A percentile compares a stretch with the other conserved stretches of the same genome.
Conservation (phyloP, 1,140 invertebrate species). For the Nasonia longicornis region DNA sequence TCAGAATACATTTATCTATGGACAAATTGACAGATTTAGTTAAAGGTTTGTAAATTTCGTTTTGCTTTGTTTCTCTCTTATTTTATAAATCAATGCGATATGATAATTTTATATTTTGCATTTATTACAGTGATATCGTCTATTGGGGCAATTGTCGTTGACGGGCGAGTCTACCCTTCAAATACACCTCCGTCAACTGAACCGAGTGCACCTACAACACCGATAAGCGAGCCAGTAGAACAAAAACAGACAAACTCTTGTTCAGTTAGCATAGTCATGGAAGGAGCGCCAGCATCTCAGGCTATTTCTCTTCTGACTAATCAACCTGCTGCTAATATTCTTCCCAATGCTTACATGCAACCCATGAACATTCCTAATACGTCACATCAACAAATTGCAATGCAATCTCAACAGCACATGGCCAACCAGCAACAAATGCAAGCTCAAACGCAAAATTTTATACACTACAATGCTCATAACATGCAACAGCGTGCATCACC, state of each 20-base stretch:
- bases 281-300: slow-evolving; percentile 46
- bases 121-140: slow-evolving; percentile 74
- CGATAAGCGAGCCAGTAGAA: slow-evolving; percentile 56
- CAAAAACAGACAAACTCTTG: slow-evolving; percentile 62
- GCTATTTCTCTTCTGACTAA: slow-evolving; percentile 52
- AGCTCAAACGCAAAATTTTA: slow-evolving; percentile 52
- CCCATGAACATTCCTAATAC: slow-evolving; percentile 50
- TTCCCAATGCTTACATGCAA: slow-evolving; percentile 54
- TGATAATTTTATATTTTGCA: slow-evolving; percentile 28
- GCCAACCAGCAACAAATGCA: slow-evolving; percentile 58
- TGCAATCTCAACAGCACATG: slow-evolving; percentile 59
- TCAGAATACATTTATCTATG: slow-evolving; percentile 80
- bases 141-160: slow-evolving; percentile 82
- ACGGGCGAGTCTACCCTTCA: slow-evolving; percentile 77
- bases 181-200: slow-evolving; percentile 61
- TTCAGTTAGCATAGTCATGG: slow-evolving; percentile 50
- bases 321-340: slow-evolving; percentile 52
- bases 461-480: slow-evolving; percentile 60
- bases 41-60: slow-evolving; percentile 71
- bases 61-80: background rate
- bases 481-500: slow-evolving; percentile 61
- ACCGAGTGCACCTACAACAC: slow-evolving; percentile 59
- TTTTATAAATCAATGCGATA: slow-evolving; percentile 24
- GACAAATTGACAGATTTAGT: slow-evolving; percentile 84
- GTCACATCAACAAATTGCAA: slow-evolving; percentile 55